phyloP scores from a whole-genome alignment of 2,113 vertebrate genomes.

The Genyomyrus donnyi region DNA sequence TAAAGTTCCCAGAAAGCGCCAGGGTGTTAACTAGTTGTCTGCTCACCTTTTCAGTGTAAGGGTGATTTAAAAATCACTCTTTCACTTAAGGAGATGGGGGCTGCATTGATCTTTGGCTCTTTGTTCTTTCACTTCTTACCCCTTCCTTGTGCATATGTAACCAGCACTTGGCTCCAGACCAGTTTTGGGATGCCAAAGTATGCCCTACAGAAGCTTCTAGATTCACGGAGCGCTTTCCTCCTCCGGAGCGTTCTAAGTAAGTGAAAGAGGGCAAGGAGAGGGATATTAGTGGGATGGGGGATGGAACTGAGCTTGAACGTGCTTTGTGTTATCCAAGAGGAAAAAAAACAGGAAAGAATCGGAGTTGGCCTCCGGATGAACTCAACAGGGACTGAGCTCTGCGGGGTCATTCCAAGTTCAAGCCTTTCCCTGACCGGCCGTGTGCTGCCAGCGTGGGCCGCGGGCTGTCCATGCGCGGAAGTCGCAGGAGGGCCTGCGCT shows the following conservation, averaged over 20 bases:
- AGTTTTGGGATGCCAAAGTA: neutral
- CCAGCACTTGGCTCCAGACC: neutral
- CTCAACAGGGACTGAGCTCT: constrained; percentile 82
- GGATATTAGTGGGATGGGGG: constrained; percentile 43
- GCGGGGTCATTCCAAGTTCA: constrained; percentile 99
- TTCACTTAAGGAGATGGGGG: neutral
- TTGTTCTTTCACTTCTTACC: neutral
- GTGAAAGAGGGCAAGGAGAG: neutral
- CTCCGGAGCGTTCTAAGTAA: neutral
- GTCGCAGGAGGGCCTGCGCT: constrained; percentile 49
- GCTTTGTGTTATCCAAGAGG: neutral
- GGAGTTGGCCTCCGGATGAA: constrained; percentile 88
- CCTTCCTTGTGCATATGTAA: neutral
- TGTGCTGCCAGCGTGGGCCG: constrained; percentile 45
- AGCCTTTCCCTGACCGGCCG: constrained; percentile 87
- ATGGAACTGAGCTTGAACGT: constrained; percentile 19
- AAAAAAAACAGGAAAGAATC: constrained; percentile 46
- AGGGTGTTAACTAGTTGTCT: neutral
- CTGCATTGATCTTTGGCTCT: neutral
- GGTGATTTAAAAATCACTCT: neutral
- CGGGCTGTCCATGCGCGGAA: constrained; percentile 42
- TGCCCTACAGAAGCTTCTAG: neutral
- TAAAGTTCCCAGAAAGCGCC: neutral
- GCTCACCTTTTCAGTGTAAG: neutral
- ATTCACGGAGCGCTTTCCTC: neutral